A percentile compares a stretch with the other conserved stretches of the same genome.
phyloP scores from a whole-genome alignment of 2,888 invertebrate genomes.

The Apodemia hepburni region DNA sequence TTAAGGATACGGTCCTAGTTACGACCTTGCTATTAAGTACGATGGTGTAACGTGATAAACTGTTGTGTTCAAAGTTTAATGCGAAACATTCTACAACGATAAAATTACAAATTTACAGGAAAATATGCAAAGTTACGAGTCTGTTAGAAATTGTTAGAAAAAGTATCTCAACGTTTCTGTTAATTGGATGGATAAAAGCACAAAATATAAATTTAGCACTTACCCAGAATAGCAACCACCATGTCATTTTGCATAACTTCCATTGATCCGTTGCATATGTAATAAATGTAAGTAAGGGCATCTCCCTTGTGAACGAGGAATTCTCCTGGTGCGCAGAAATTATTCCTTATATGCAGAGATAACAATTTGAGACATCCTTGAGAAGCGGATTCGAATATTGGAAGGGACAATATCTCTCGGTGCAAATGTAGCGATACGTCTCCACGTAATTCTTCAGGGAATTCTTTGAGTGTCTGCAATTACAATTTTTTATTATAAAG shows the following conservation, averaged over 20 bases:
- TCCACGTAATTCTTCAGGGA: slow-evolving; percentile 96
- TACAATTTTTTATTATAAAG: neutral
- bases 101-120: too few relatives aligned
- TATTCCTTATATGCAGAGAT: slow-evolving; percentile 94
- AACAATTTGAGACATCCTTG: slow-evolving; percentile 96
- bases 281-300: slow-evolving; percentile 95
- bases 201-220: slow-evolving; percentile 46
- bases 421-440: slow-evolving; percentile 98
- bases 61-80: neutral
- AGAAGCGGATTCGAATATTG: slow-evolving; percentile 96
- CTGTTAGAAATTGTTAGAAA: too few relatives aligned
- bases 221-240: slow-evolving; percentile 98
- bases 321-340: slow-evolving; percentile 98
- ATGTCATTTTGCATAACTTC: slow-evolving; percentile 97
- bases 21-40: neutral
- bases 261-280: slow-evolving; percentile 98
- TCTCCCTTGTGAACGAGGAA: slow-evolving; percentile 97
- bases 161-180: neutral
- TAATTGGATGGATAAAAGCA: neutral
- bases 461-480: slow-evolving; percentile 93
- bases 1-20: neutral
- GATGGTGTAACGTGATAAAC: neutral
- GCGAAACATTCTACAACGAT: too few relatives aligned
- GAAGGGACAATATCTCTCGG: slow-evolving; percentile 94
- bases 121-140: too few relatives aligned